Evolutionary conservation across 1,140 invertebrate genomes (phyloP).

Genomic region (Listronotus bonariensis): DNA sequence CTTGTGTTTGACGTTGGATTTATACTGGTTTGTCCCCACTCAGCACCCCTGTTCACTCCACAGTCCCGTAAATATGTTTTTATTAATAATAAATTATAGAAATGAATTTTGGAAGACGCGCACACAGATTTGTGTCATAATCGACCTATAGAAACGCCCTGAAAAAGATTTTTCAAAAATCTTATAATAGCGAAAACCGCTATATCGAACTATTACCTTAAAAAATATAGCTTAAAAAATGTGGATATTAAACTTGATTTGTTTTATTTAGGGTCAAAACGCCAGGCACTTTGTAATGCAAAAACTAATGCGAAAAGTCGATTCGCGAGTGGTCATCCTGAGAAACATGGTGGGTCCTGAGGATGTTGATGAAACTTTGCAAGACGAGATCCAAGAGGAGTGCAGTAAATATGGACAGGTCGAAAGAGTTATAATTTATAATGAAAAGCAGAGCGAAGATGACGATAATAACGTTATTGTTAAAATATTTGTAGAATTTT

Average conservation of each 20-base stretch:
- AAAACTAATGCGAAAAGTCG: conserved; percentile 92
- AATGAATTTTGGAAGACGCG: no score
- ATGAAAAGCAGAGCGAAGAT: conserved; percentile 93
- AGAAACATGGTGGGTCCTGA: conserved; percentile 94
- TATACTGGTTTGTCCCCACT: no score
- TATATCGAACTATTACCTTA: no score
- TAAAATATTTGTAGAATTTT: conserved; percentile 98
- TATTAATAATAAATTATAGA: no score
- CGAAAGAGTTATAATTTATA: conserved; percentile 95
- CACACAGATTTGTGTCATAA: no score
- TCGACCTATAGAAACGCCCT: no score
- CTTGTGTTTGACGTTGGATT: no score
- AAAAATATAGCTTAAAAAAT: no score
- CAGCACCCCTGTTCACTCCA: no score
- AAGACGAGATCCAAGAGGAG: conserved; percentile 98
- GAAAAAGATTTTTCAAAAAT: no score
- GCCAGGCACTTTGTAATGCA: conserved; percentile 98
- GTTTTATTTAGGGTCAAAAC: conserved; percentile 73
- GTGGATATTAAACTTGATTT: neutral
- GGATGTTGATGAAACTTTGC: conserved; percentile 94
- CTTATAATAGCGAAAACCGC: no score
- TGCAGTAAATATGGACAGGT: conserved; percentile 91
- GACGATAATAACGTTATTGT: conserved; percentile 89
- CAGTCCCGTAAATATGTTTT: no score
- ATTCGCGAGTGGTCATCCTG: conserved; percentile 86